Evolutionary conservation across 2,888 invertebrate genomes (phyloP).

Genomic region (Brachyopa scutellaris): DNA sequence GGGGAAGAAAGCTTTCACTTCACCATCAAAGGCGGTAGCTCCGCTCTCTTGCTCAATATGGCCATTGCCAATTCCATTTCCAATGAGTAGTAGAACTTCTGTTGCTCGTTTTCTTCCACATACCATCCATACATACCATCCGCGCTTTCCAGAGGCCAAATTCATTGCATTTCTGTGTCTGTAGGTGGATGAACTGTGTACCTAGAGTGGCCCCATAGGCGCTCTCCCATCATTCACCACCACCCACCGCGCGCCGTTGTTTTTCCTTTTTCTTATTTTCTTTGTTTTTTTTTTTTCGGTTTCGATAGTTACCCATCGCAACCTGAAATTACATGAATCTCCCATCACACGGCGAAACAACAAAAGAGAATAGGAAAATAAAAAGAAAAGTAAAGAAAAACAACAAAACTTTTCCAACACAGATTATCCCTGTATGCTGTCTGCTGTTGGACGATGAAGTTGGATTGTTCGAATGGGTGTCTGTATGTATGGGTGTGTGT

Average conservation of each 20-base stretch:
- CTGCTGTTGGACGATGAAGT: no score
- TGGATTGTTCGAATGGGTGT: background rate
- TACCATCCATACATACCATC: background rate
- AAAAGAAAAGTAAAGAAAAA: constrained; percentile 3
- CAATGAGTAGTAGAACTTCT: no score
- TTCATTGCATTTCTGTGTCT: constrained; percentile 54
- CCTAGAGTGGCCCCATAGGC: constrained; percentile 25
- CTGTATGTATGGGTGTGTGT: constrained; percentile 11
- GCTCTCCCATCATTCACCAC: background rate
- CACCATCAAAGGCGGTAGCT: constrained; percentile 18
- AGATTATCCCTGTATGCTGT: constrained; percentile 51
- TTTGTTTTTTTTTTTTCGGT: constrained; percentile 28
- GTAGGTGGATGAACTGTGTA: constrained; percentile 59
- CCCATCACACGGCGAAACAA: constrained; percentile 17
- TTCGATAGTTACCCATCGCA: constrained; percentile 59
- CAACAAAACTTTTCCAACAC: constrained; percentile 12
- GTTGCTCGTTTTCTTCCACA: no score
- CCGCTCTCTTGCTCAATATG: no score
- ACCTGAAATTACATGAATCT: constrained; percentile 45
- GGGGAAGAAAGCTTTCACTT: constrained; percentile 44
- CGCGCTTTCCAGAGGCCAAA: constrained; percentile 54
- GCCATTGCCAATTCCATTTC: no score
- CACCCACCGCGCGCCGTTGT: background rate
- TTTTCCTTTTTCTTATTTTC: background rate
- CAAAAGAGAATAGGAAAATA: constrained; percentile 3